A percentile compares a stretch with the other conserved stretches of the same genome.
phyloP scores from a whole-genome alignment of 2,113 vertebrate species.

The Salvelinus alpinus region DNA sequence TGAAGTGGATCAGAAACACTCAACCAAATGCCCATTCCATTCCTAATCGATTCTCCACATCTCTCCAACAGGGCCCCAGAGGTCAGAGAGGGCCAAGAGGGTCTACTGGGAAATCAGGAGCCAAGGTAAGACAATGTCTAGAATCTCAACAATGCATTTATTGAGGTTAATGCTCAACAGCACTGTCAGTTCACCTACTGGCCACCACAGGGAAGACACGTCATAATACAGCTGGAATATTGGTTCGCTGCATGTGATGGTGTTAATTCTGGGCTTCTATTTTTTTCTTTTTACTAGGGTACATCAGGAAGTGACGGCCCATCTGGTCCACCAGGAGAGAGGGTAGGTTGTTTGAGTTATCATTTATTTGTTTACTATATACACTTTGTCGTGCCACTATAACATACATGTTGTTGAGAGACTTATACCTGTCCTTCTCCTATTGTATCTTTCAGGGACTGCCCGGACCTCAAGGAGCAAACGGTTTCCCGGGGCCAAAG shows the following conservation, averaged over 20 bases:
- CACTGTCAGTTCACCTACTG: neutral
- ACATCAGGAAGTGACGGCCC: constrained; percentile 96
- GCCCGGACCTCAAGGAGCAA: constrained; percentile 95
- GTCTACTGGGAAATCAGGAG: constrained; percentile 92
- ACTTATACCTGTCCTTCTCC: constrained; percentile 1
- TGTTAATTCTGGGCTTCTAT: neutral
- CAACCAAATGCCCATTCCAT: neutral
- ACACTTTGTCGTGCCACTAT: neutral
- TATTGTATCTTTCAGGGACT: constrained; percentile 80
- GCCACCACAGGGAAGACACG: neutral
- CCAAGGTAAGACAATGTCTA: constrained; percentile 79
- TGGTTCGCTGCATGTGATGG: neutral
- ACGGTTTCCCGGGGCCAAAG: constrained; percentile 96
- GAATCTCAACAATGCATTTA: neutral
- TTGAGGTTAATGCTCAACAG: neutral
- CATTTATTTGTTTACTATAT: neutral
- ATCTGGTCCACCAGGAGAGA: constrained; percentile 92
- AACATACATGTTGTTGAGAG: neutral
- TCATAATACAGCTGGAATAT: neutral
- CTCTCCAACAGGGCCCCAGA: constrained; percentile 84
- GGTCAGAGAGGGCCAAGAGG: constrained; percentile 95
- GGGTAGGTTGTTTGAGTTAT: constrained; percentile 74
- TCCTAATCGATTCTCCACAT: neutral
- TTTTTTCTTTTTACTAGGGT: constrained; percentile 74
- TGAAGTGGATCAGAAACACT: neutral